Base-by-base conservation (phyloP, 2,888 invertebrate species). In the Hypsopygia costalis region DNA sequence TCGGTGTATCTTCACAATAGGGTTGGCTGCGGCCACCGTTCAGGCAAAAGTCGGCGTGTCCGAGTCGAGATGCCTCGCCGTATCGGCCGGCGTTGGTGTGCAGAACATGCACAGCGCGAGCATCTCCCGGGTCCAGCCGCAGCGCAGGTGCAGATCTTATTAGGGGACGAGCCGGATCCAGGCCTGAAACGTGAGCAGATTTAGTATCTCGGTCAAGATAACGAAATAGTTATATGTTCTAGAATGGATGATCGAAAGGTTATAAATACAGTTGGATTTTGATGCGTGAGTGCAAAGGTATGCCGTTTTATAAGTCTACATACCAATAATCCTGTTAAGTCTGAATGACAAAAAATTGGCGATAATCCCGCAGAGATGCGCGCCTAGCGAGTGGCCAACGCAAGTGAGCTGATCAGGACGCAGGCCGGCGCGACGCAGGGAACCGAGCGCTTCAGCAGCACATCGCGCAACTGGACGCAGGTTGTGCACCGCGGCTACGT, bases 11-110 rank as follows among this genome's bases (percentile, higher is more conserved):
- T 58, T 92, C 91, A 67, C 95, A 95, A 67, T 91, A 94, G 0
- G 95, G 95, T 67, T 94, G 94, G 42, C 91, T 86, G 42, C 91
- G 77, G n/a, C 94, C 95, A 0, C 95, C 95, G 63, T 95, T 95
- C 28, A 95, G 91, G 62, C 95, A 95, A 77, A 95, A 93, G 79
- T 95, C 95, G 0, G 94, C 93, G 65, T 94, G 94, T 0, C 95
- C 95, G 3, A 93, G 89, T 2, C 92, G 83, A 3, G 94, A 93
- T 1, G 90, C 91, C 69, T 95, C 94, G 0, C 95, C 95, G 71
- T 95, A 95, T 46, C 92, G 91, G 0, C 94, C 94, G 0, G 95
- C 94, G 69, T 94, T 95, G 0, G 95, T 95, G 66, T 95, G 95
- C 12, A 95, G 88, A 11, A 94, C 93, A 70, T 94, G 93, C 1